Base-by-base conservation (phyloP, 2,113 vertebrate genomes). In the Phocoena phocoena region DNA sequence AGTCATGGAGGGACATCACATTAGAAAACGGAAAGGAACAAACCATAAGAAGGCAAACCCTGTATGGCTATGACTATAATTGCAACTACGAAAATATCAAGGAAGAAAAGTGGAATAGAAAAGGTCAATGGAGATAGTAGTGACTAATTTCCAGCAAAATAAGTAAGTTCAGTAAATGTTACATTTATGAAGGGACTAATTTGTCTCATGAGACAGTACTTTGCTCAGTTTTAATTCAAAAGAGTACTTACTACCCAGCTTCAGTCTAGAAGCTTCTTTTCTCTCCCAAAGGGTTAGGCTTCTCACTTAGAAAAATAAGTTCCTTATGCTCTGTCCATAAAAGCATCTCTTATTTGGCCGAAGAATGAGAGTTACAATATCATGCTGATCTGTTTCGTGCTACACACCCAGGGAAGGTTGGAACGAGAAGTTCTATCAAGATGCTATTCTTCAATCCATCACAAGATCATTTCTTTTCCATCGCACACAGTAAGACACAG, bases 201-300 rank as follows among this genome's bases (percentile, higher is more conserved):
- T 67, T 77, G 21, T 77, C 38, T 93, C 53, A 38, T 4, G 33
- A 80, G 76, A 71, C 7, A 62, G 53, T 17, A n/a, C 14, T 71
- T 93, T 47, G 47, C 68, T 90, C 62, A 11, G 65, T 33, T 93
- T 97, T 81, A 71, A 60, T 91, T 68, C 6, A n/a, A 70, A 94
- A 84, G 25, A 67, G 17, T n/a, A 41, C 8, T 68, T 28, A 47
- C 8, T 82, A 68, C 6, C 9, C 2, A 15, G 60, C 31, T 96
- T 84, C 17, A 63, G 10, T 25, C 67, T 63, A 28, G 73, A 91
- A 68, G 73, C 47, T 77, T 91, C 81, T 50, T 55, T 77, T 55
- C 18, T 11, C 21, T 60, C 31, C 18, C 25, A 65, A 84, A 81
- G 8, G 20, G 1, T 25, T 25, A 63, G n/a, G 25, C 23, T 84